Evolutionary conservation across 2,797 vertebrate genomes (phyloP).

Genomic region (Neomorphus geoffroyi): DNA sequence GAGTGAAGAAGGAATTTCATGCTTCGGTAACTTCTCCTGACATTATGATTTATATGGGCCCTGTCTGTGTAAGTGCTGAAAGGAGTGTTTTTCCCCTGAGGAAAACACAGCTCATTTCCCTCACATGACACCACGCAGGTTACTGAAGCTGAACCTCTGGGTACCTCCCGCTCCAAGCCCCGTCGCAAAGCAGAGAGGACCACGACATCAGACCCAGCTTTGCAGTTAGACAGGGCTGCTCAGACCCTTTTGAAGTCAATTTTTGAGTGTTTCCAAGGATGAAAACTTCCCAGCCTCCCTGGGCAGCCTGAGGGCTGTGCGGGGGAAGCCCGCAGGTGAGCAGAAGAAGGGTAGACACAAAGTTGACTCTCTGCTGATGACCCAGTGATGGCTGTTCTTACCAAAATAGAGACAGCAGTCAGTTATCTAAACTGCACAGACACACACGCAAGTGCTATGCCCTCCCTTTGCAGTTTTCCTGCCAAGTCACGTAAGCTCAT

Average conservation of each 20-base stretch:
- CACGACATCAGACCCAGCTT: fast-evolving
- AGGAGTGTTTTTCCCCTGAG: neutral
- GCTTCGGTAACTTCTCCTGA: constrained; percentile 47
- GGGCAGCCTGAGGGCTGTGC: neutral
- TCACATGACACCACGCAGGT: fast-evolving
- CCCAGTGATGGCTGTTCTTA: neutral
- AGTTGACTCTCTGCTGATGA: neutral
- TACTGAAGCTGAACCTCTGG: neutral
- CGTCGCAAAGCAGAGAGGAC: fast-evolving
- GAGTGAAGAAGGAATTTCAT: constrained; percentile 31
- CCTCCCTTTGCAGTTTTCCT: neutral
- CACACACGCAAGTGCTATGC: neutral
- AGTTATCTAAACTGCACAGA: neutral
- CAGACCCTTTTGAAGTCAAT: neutral
- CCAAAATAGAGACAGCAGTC: neutral
- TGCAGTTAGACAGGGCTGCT: neutral
- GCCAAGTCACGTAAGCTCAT: neutral
- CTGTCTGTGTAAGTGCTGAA: neutral
- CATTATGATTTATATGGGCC: neutral
- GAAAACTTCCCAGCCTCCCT: neutral
- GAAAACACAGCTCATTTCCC: neutral
- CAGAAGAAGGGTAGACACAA: neutral
- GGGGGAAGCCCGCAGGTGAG: neutral
- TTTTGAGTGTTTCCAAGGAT: neutral
- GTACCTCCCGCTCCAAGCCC: neutral